Percentiles rank a stretch among this genome's conserved stretches.
These are phyloP conservation scores for Platysteira castanea DNA, from an alignment of 2,113 vertebrate species.

Conservation along the genomic window DNA sequence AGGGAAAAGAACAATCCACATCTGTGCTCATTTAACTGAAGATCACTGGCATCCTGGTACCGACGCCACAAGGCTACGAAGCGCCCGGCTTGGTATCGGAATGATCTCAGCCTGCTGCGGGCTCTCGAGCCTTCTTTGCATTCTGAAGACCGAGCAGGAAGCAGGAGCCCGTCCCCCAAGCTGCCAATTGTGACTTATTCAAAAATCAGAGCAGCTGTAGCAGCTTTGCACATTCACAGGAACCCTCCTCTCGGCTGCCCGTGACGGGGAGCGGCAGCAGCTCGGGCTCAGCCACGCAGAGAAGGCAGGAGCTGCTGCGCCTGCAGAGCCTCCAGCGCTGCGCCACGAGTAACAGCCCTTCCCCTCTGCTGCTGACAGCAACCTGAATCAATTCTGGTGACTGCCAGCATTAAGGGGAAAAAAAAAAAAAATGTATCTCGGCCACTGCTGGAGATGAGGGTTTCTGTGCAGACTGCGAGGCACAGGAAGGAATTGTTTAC, in stretches of 20 bases:
- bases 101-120: neutral
- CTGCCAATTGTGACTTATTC: constrained; percentile 5
- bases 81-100: neutral
- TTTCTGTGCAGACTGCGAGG: neutral
- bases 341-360: neutral
- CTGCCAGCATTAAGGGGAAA: neutral
- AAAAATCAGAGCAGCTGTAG: constrained; percentile 12
- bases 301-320: neutral
- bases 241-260: neutral
- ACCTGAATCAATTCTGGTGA: neutral
- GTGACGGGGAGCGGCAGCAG: neutral
- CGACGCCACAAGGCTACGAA: neutral
- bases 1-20: neutral
- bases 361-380: neutral
- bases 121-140: neutral
- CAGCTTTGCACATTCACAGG: neutral
- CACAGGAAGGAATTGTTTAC: neutral
- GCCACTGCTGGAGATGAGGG: neutral
- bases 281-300: neutral
- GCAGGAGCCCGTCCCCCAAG: neutral
- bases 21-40: neutral
- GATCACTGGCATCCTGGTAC: neutral
- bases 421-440: neutral
- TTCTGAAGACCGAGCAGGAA: constrained; percentile 5
- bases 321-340: neutral